phyloP scores from a whole-genome alignment of 2,888 invertebrate species.

The Listrodromus nycthemerus region DNA sequence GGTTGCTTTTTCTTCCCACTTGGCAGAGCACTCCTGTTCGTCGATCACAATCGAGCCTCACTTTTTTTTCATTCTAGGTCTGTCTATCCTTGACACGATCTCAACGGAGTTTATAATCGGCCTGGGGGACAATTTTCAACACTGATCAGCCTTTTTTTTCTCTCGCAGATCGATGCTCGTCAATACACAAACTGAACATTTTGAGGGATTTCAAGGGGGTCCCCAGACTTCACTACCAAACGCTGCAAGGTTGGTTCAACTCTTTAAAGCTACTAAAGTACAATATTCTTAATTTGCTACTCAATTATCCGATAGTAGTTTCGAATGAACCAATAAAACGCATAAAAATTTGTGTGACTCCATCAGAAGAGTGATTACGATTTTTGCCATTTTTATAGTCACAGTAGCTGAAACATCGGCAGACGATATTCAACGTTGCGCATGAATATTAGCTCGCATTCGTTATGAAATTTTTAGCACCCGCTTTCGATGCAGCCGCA shows the following conservation, averaged over 20 bases:
- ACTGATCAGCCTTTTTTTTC: not conserved
- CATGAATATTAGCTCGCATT: not conserved
- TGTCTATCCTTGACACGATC: slow-evolving; percentile 64
- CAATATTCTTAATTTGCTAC: no score
- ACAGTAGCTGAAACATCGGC: not conserved
- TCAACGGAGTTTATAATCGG: slow-evolving; percentile 17
- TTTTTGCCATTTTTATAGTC: not conserved
- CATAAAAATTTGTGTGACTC: no score
- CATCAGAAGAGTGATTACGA: no score
- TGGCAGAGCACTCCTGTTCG: slow-evolving; percentile 42
- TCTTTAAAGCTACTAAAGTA: no score
- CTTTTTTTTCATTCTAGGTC: slow-evolving; percentile 41
- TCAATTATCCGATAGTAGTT: no score
- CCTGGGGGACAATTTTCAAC: slow-evolving; percentile 47
- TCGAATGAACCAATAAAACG: no score
- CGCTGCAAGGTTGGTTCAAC: no score
- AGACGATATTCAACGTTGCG: not conserved
- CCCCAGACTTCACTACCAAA: not conserved
- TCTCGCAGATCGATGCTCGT: not conserved
- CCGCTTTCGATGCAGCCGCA: not conserved
- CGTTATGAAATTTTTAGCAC: not conserved
- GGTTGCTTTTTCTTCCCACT: slow-evolving; percentile 26
- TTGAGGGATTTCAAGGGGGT: not conserved
- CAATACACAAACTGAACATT: not conserved
- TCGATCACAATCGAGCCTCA: slow-evolving; percentile 60